Percentiles rank a stretch among this genome's conserved stretches.
phyloP scores from a whole-genome alignment of 2,113 vertebrate species.

The Calonectris borealis region DNA sequence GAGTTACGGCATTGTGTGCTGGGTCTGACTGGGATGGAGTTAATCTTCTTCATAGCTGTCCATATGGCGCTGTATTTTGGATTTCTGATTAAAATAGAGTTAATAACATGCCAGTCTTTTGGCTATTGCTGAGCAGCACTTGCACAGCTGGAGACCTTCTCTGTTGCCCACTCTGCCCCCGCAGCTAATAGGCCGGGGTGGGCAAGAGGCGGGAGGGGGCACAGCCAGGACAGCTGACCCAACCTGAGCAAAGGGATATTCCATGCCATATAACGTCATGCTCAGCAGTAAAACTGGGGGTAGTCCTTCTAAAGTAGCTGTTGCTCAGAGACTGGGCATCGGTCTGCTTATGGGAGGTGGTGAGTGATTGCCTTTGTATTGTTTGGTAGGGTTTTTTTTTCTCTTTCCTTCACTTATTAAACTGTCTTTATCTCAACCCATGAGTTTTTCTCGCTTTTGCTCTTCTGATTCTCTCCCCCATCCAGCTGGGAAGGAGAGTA shows the following conservation, averaged over 20 bases:
- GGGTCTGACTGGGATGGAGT: neutral
- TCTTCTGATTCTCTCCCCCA: neutral
- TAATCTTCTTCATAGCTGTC: neutral
- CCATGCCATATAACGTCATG: accelerated
- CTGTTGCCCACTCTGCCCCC: too few species aligned
- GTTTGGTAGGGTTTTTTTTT: neutral
- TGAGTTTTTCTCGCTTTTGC: neutral
- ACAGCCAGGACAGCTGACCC: neutral
- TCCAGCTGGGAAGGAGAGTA: neutral
- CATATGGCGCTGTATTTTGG: neutral
- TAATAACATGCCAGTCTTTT: neutral
- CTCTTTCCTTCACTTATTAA: neutral
- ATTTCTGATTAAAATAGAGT: neutral
- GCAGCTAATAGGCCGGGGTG: accelerated
- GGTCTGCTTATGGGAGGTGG: neutral
- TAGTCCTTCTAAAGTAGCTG: neutral
- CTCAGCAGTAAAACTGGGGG: neutral
- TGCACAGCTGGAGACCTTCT: neutral
- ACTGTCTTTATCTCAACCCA: neutral
- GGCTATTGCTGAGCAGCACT: neutral
- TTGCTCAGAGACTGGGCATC: neutral
- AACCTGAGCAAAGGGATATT: neutral
- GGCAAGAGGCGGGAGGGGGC: neutral
- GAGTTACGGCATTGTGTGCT: neutral
- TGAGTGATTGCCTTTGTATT: neutral